These are phyloP conservation scores for Mormyrus lacerda DNA, from an alignment of 2,113 vertebrate species.

Conservation along the genomic window DNA sequence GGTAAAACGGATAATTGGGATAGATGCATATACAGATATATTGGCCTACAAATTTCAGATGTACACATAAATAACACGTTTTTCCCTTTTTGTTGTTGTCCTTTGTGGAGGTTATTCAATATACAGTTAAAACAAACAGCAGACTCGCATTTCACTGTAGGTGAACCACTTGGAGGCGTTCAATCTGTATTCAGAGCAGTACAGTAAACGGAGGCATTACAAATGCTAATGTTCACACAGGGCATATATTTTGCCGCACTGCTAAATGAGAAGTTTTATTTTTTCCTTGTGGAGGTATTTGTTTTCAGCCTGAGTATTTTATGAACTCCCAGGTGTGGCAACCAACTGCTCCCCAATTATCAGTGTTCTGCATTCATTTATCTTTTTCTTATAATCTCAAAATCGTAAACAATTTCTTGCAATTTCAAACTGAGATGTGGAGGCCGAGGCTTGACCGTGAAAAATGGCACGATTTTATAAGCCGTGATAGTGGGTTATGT, in stretches of 20 bases:
- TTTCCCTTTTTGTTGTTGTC: background rate
- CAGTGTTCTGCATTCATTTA: background rate
- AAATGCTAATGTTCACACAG: constrained; percentile 25
- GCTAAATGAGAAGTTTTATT: constrained; percentile 30
- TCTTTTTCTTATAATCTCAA: background rate
- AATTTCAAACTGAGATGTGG: background rate
- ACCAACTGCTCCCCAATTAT: constrained; percentile 34
- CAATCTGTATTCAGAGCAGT: constrained; percentile 2
- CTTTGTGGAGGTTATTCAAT: background rate
- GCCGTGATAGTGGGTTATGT: background rate
- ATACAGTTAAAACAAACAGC: background rate
- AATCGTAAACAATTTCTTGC: background rate
- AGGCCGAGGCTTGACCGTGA: background rate
- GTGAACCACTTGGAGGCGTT: background rate
- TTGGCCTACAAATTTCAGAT: background rate
- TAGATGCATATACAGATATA: background rate
- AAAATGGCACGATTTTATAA: background rate
- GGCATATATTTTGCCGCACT: constrained; percentile 29
- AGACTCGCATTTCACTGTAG: background rate
- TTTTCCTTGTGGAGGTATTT: constrained; percentile 25
- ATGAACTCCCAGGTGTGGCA: constrained; percentile 16
- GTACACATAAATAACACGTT: background rate
- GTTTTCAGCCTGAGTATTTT: constrained; percentile 21
- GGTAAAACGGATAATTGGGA: background rate
- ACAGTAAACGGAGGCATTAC: background rate